Base-by-base conservation (phyloP, 2,113 vertebrate species). In the Bostrychus sinensis region DNA sequence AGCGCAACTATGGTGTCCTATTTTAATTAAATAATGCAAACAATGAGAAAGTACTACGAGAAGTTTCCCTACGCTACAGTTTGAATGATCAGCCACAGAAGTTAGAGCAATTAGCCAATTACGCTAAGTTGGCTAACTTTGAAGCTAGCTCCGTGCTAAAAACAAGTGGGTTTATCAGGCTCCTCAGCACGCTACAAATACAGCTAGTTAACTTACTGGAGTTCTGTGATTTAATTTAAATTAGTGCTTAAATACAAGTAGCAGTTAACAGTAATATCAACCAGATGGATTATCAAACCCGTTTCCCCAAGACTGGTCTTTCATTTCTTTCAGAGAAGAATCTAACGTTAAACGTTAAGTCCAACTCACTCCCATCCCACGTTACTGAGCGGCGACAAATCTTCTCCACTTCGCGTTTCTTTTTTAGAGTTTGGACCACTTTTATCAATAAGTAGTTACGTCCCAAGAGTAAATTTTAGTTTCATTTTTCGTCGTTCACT, bases 81-180 rank as follows among this genome's bases (percentile, higher is more conserved):
- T 65, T 38, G 1, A 4, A 2, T 10, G 10, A 6, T 3, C 3
- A 4, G 23, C 17, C n/a, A 30, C 36, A 51, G 16, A 4, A 39
- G 17, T 7, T 28, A 0, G 4, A 5, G 7, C 2, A 51, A 38
- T 34, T 48, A 42, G 11, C 36, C 11, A 26, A 42, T 62, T 16
- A 7, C 0, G 37, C 62, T 11, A 56, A 4, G 11, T 45, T 34
- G 57, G 64, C 66, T 66, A 46, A 59, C 43, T 57, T 41, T 30
- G 9, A 51, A 2, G 60, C 51, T 77, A 71, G 74, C 59, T 63
- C 42, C 36, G 28, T 71, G 86, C 77, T 86, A 81, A 78, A 85
- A 87, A 87, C 82, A 84, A 80, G 20, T 37, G 59, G n/a, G 71
- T 59, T 66, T 56, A 37, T 61, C 50, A 56, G 59, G 55, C 54